phyloP scores from a whole-genome alignment of 2,113 vertebrate genomes.

The Myiozetetes cayanensis region DNA sequence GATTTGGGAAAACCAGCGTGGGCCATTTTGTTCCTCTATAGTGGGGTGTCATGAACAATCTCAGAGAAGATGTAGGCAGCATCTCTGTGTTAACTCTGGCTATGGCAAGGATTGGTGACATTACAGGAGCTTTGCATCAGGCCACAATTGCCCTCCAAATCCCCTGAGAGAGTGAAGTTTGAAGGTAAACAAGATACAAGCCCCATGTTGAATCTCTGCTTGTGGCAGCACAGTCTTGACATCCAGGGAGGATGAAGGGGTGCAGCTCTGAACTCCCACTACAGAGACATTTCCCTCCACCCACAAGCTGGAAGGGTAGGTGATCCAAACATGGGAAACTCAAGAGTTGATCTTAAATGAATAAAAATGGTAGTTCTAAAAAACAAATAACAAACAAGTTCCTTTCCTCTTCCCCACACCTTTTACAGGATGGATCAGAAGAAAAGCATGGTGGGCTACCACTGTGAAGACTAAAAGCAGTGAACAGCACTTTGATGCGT shows the following conservation, averaged over 20 bases:
- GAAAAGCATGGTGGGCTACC: not conserved
- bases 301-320: rapidly evolving
- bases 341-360: not conserved
- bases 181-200: not conserved
- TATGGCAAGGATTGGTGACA: not conserved
- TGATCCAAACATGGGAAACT: not conserved
- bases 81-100: not conserved
- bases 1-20: not conserved
- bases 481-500: not conserved
- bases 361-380: not conserved
- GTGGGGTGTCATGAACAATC: not conserved
- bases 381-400: not conserved
- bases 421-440: not conserved
- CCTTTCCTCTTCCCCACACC: not conserved
- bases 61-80: not conserved
- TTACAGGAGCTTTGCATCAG: not conserved
- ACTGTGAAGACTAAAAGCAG: not conserved
- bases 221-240: rapidly evolving
- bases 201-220: not conserved
- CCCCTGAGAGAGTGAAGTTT: not conserved
- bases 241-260: not conserved
- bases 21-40: not conserved
- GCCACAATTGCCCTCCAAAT: not conserved
- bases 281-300: not conserved
- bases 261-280: not conserved